Percentiles rank a stretch among this genome's conserved stretches.
Conservation (phyloP, 2,797 vertebrate genomes). For the Crocodylus rhombifer region DNA sequence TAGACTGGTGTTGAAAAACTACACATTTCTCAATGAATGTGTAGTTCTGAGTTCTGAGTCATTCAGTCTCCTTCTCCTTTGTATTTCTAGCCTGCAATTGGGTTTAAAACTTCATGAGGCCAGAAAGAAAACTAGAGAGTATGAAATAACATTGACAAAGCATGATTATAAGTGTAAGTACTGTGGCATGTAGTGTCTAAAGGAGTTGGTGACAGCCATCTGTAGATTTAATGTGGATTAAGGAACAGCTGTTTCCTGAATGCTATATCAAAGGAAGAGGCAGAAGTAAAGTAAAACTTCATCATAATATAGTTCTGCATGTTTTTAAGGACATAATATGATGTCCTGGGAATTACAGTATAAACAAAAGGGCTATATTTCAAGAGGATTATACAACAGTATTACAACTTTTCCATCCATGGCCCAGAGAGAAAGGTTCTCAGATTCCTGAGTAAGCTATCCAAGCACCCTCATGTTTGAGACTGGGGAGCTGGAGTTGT, state of each 20-base stretch:
- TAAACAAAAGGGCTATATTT: background rate
- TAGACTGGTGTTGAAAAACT: background rate
- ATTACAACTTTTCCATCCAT: background rate
- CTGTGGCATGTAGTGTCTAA: slow-evolving; percentile 22
- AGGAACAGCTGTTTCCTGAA: slow-evolving; percentile 21
- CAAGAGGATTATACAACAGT: background rate
- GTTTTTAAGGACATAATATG: background rate
- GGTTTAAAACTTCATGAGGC: slow-evolving; percentile 44
- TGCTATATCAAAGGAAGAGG: background rate
- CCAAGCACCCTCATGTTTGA: background rate
- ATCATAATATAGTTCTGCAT: background rate
- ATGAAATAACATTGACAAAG: slow-evolving; percentile 35
- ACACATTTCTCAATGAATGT: accelerated
- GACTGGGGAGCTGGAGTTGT: background rate
- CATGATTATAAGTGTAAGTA: slow-evolving; percentile 20
- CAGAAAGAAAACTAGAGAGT: slow-evolving; percentile 33
- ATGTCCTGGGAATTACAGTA: background rate
- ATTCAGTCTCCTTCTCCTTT: background rate
- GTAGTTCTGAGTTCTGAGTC: slow-evolving; percentile 13
- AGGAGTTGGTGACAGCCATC: slow-evolving; percentile 1
- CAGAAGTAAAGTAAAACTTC: background rate
- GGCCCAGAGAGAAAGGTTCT: background rate
- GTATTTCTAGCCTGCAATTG: slow-evolving; percentile 40
- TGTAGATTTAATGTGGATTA: background rate
- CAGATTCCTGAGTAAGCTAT: background rate